These are phyloP conservation scores for Ophioninae sp. DNA, from an alignment of 2,888 invertebrate genomes.

Conservation along the genomic window DNA sequence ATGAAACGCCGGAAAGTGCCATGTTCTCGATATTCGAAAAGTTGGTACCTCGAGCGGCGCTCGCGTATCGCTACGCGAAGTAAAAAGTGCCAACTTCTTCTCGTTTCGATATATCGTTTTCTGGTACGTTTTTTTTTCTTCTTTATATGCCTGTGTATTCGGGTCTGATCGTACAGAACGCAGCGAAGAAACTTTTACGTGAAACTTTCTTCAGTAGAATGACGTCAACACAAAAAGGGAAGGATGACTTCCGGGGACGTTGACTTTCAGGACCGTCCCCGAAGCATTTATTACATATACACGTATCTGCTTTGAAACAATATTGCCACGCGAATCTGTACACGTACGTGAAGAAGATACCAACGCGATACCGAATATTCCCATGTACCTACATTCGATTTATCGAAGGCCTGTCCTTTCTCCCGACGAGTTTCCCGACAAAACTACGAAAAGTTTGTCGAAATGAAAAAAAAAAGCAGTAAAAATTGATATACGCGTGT, in stretches of 20 bases:
- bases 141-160: not conserved
- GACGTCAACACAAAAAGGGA: slow-evolving; percentile 8
- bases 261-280: not conserved
- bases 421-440: not conserved
- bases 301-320: not conserved
- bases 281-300: not conserved
- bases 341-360: slow-evolving; percentile 20
- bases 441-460: not conserved
- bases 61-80: not conserved
- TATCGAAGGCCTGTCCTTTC: not conserved
- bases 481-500: not conserved
- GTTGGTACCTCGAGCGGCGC: slow-evolving; percentile 35
- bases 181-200: slow-evolving; percentile 37
- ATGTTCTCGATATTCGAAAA: slow-evolving; percentile 47
- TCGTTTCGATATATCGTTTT: not conserved
- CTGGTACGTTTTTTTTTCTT: not conserved
- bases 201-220: slow-evolving; percentile 48
- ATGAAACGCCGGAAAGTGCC: slow-evolving; percentile 15
- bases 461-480: not conserved
- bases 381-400: slow-evolving; percentile 17
- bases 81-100: slow-evolving; percentile 29
- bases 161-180: slow-evolving; percentile 22
- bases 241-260: not conserved
- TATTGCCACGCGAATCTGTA: not conserved
- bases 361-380: slow-evolving; percentile 2